Conservation (phyloP, 2,888 invertebrate species). For the Lasioglossum villosulum region DNA sequence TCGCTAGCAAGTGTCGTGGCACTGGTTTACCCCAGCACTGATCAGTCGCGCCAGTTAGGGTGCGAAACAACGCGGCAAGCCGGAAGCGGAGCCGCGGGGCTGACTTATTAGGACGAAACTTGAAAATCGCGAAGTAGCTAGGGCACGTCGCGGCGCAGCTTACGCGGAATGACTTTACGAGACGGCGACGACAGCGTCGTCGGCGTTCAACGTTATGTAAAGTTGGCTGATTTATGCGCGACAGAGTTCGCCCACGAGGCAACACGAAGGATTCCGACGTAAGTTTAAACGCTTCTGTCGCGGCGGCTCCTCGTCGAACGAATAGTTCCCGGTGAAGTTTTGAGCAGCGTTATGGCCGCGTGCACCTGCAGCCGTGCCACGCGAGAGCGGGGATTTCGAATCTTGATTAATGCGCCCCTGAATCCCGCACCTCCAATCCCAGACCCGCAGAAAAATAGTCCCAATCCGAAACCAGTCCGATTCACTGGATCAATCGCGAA, state of each 20-base stretch:
- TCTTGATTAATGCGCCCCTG: constrained; percentile 69
- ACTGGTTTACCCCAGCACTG: background rate
- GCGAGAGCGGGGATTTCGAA: constrained; percentile 66
- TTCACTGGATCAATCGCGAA: background rate
- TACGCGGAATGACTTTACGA: constrained; percentile 53
- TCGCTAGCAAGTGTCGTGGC: background rate
- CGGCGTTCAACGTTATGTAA: constrained; percentile 67
- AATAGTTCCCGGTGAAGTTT: constrained; percentile 76
- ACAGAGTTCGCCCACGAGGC: constrained; percentile 67
- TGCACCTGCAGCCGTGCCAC: constrained; percentile 60
- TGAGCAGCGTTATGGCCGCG: constrained; percentile 65
- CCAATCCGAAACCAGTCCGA: background rate
- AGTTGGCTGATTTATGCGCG: constrained; percentile 78
- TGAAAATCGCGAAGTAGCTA: constrained; percentile 69
- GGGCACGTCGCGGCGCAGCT: constrained; percentile 51
- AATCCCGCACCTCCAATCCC: constrained; percentile 26
- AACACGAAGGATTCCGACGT: constrained; percentile 76
- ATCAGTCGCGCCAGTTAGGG: background rate
- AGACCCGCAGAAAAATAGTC: constrained; percentile 48
- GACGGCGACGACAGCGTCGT: constrained; percentile 58
- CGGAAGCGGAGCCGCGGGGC: constrained; percentile 11
- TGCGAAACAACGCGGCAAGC: constrained; percentile 12
- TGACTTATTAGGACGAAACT: constrained; percentile 64
- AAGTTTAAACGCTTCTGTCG: constrained; percentile 77
- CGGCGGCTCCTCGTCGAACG: constrained; percentile 64